Base-by-base conservation (phyloP, 2,797 vertebrate species). In the Anabas testudineus region DNA sequence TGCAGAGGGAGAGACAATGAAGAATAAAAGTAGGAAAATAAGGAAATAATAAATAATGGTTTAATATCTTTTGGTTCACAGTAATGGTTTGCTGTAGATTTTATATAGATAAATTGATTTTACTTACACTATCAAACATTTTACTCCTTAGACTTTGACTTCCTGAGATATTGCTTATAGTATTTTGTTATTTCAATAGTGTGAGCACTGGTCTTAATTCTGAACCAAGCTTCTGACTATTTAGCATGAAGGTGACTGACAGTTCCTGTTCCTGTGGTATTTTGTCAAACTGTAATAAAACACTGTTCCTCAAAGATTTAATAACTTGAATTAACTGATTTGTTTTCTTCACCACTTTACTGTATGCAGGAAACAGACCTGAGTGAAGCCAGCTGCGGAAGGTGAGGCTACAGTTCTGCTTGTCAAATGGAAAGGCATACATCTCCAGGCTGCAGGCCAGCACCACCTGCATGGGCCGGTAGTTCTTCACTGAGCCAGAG, bases 391-490 rank as follows among this genome's bases (percentile, higher is more conserved):
- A 94, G 81, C 95, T 96, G 60, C 89, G 94, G 86, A 96, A 96
- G 67, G 95, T 96, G 32, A 96, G 91, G 78, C 94, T 95, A 94
- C 95, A 96, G 83, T 96, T 97, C 90, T 96, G 96, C 89, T 91
- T 91, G 85, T 96, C 96, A 45, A 97, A 97, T 0, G 96, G 96
- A 52, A 97, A 97, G 47, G 95, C 92, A 0, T 94, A 96, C 64
- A 95, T 93, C 87, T 96, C 94, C 80, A 96, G 83, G 66, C 82
- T 90, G 74, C 96, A 96, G 15, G 95, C 93, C 22, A 95, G 90
- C 37, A 94, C 94, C 78, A 95, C 94, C 81, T 95, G 96, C 78
- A 96, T 94, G 60, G 95, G 95, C 67, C 94, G 94, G 81, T 93
- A 90, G 91, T 95, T 95, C 87, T 91, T 96, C 71, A 97, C 91